These are phyloP conservation scores for Gouania willdenowi DNA, from an alignment of 2,797 vertebrate genomes.

Conservation along the genomic window DNA sequence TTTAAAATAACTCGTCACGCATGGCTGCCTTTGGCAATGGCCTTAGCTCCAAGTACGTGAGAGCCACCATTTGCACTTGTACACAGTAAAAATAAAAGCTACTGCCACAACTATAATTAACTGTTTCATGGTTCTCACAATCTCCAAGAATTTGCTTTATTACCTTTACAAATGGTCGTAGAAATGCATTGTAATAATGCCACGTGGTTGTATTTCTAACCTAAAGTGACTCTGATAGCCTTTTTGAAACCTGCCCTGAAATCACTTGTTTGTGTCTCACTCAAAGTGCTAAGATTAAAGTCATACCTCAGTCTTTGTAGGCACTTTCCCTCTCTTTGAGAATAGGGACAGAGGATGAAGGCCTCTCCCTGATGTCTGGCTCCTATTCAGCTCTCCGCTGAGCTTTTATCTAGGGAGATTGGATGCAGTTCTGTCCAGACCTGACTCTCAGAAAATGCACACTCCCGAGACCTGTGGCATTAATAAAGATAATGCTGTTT, in stretches of 20 bases:
- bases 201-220: constrained; percentile 40
- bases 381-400: constrained; percentile 47
- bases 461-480: constrained; percentile 67
- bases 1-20: constrained; percentile 64
- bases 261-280: constrained; percentile 36
- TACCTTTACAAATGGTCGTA: constrained; percentile 4
- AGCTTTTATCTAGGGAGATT: constrained; percentile 79
- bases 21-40: constrained; percentile 44
- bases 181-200: constrained; percentile 3
- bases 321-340: constrained; percentile 43
- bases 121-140: constrained; percentile 1
- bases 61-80: no score
- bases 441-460: constrained; percentile 46
- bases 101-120: constrained; percentile 2
- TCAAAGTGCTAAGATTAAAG: constrained; percentile 71
- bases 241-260: constrained; percentile 26
- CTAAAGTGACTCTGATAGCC: constrained; percentile 38
- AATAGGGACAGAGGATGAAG: constrained; percentile 59
- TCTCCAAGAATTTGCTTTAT: constrained; percentile 4
- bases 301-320: constrained; percentile 57
- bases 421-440: constrained; percentile 52
- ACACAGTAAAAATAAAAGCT: no score
- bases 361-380: constrained; percentile 42
- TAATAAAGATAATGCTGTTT: constrained; percentile 78
- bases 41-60: constrained; percentile 17